These are phyloP conservation scores for Tympanuchus pallidicinctus DNA, from an alignment of 2,113 vertebrate genomes.

Conservation along the genomic window DNA sequence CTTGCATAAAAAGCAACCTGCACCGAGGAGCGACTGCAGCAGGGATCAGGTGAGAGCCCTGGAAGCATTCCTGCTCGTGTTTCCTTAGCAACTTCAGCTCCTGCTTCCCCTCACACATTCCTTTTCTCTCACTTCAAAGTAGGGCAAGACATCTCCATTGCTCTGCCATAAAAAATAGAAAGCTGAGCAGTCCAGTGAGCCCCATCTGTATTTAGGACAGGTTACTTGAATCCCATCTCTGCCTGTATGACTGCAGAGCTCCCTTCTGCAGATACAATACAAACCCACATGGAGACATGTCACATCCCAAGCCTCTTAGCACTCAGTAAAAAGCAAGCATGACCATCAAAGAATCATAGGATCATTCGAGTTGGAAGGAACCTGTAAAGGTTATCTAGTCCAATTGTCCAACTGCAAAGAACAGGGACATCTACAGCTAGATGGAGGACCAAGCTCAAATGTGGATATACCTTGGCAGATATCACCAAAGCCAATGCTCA, in stretches of 20 bases:
- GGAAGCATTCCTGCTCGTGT: constrained; percentile 19
- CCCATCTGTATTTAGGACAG: neutral
- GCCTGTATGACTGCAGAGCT: rapidly evolving
- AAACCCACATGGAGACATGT: neutral
- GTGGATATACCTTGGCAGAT: neutral
- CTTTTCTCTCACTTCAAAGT: constrained; percentile 9
- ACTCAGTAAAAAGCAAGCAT: rapidly evolving
- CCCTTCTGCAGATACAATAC: neutral
- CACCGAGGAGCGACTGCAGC: rapidly evolving
- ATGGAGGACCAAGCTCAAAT: neutral
- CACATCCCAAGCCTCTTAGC: neutral
- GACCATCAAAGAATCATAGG: neutral
- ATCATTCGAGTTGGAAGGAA: no score
- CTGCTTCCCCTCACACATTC: constrained; percentile 32
- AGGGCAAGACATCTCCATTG: neutral
- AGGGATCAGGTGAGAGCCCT: constrained; percentile 57
- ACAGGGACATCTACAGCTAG: no score
- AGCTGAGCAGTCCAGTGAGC: neutral
- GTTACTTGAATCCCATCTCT: neutral
- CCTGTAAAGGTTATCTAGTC: no score
- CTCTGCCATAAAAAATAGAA: neutral
- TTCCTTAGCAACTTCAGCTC: constrained; percentile 69
- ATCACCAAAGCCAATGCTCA: neutral
- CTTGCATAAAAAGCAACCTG: neutral
- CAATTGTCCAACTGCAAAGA: no score